Conservation (phyloP, 2,113 vertebrate genomes). For the Cyanoliseus patagonus region DNA sequence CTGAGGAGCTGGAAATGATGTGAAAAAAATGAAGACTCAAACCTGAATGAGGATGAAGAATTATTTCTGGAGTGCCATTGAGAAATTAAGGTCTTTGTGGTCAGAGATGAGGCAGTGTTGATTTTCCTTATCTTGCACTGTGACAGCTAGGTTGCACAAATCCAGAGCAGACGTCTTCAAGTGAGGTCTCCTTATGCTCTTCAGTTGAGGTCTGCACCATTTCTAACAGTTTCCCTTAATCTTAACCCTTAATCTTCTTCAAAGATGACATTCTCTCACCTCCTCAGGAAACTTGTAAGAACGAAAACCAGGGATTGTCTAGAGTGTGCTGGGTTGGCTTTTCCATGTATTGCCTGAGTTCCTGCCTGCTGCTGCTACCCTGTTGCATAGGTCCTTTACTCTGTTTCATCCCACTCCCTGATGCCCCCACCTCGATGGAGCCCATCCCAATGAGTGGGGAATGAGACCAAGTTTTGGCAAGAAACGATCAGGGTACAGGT, state of each 20-base stretch:
- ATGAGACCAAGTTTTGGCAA: neutral
- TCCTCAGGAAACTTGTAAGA: neutral
- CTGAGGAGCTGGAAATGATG: constrained; percentile 27
- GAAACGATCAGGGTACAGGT: neutral
- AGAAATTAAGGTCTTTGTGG: constrained; percentile 50
- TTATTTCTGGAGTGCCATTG: constrained; percentile 41
- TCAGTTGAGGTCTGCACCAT: constrained; percentile 2
- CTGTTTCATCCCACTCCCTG: neutral
- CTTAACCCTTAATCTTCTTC: constrained; percentile 55
- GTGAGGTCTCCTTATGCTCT: constrained; percentile 2
- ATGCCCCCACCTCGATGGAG: neutral
- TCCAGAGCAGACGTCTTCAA: constrained; percentile 17
- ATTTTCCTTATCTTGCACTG: constrained; percentile 28
- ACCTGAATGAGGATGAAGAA: constrained; percentile 53
- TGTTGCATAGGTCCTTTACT: neutral
- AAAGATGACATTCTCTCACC: constrained; percentile 47
- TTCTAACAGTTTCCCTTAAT: constrained; percentile 16
- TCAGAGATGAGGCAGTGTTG: constrained; percentile 28
- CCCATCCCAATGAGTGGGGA: neutral
- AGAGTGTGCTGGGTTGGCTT: neutral
- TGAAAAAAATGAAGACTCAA: constrained; percentile 21
- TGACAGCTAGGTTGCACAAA: constrained; percentile 16
- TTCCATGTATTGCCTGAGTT: neutral
- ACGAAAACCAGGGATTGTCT: neutral
- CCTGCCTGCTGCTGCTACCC: neutral